These are phyloP conservation scores for Sipha flava DNA, from an alignment of 1,140 invertebrate genomes.

Conservation along the genomic window DNA sequence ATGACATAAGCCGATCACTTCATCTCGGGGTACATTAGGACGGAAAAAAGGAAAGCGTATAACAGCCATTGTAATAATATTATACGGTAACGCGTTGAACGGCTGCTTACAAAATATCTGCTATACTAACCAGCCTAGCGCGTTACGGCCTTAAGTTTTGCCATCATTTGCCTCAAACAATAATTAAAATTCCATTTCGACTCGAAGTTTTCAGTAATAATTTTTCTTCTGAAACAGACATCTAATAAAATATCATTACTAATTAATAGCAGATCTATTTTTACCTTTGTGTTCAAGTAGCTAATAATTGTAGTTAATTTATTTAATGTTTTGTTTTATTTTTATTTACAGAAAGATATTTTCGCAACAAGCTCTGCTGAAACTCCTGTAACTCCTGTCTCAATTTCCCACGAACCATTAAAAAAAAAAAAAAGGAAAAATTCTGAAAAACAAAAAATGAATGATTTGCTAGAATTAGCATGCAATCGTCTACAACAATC, in stretches of 20 bases:
- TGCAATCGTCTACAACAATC: not conserved
- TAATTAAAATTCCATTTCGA: conserved; percentile 46
- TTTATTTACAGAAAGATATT: not conserved
- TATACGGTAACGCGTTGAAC: too few species aligned
- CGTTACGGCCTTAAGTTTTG: too few species aligned
- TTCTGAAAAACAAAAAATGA: not conserved
- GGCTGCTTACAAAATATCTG: too few species aligned
- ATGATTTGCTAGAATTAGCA: not conserved
- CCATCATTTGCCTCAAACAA: conserved; percentile 46
- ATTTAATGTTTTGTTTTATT: not conserved
- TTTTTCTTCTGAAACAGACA: conserved; percentile 32
- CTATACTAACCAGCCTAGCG: too few species aligned
- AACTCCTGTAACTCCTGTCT: not conserved
- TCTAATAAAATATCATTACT: conserved; percentile 31
- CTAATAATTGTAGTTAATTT: too few species aligned
- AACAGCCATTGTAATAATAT: too few species aligned
- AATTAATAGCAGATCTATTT: too few species aligned
- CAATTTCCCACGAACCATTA: not conserved
- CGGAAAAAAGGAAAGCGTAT: too few species aligned
- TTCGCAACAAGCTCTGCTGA: not conserved
- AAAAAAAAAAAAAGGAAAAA: not conserved
- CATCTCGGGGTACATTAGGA: too few species aligned
- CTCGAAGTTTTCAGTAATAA: conserved; percentile 42
- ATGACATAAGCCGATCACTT: too few species aligned
- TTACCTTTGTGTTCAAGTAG: too few species aligned